Percentiles rank a stretch among this genome's conserved stretches.
Conservation (phyloP, 2,888 invertebrate genomes). For the Microplitis manilae region DNA sequence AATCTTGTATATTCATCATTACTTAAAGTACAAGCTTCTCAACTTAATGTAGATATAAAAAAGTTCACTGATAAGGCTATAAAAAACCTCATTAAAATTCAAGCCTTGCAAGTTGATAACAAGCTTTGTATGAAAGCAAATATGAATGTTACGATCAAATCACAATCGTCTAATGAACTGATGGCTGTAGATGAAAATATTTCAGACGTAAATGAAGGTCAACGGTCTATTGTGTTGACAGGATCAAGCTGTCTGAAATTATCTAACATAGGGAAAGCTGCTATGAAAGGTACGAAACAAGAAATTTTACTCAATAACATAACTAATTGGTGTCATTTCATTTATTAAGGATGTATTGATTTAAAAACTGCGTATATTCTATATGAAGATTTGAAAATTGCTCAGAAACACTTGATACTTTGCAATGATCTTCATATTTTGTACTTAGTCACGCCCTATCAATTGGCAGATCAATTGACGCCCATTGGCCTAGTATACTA, state of each 20-base stretch:
- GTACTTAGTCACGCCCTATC: slow-evolving; percentile 88
- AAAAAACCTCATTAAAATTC: slow-evolving; percentile 70
- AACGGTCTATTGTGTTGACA: slow-evolving; percentile 57
- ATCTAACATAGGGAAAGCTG: slow-evolving; percentile 83
- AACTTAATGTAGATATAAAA: slow-evolving; percentile 70
- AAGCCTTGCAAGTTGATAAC: slow-evolving; percentile 66
- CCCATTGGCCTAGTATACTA: slow-evolving; percentile 75
- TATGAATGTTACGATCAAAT: slow-evolving; percentile 61
- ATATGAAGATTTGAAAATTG: slow-evolving; percentile 82
- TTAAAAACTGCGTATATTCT: slow-evolving; percentile 80
- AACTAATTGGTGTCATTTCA: slow-evolving; percentile 28
- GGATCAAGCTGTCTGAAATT: slow-evolving; percentile 74
- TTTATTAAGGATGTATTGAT: slow-evolving; percentile 82
- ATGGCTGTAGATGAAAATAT: slow-evolving; percentile 20
- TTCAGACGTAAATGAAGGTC: slow-evolving; percentile 44
- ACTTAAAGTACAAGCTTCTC: slow-evolving; percentile 77
- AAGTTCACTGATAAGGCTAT: slow-evolving; percentile 72
- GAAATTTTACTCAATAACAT: slow-evolving; percentile 3
- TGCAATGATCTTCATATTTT: slow-evolving; percentile 88
- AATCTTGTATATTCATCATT: slow-evolving; percentile 77
- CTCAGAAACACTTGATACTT: slow-evolving; percentile 84
- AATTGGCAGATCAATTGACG: slow-evolving; percentile 75
- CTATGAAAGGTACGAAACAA: slow-evolving; percentile 80
- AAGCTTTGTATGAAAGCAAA: slow-evolving; percentile 53
- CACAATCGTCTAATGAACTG: slow-evolving; percentile 51